These are phyloP conservation scores for Dolichotis patagonum DNA, from an alignment of 2,113 vertebrate species.

Conservation along the genomic window DNA sequence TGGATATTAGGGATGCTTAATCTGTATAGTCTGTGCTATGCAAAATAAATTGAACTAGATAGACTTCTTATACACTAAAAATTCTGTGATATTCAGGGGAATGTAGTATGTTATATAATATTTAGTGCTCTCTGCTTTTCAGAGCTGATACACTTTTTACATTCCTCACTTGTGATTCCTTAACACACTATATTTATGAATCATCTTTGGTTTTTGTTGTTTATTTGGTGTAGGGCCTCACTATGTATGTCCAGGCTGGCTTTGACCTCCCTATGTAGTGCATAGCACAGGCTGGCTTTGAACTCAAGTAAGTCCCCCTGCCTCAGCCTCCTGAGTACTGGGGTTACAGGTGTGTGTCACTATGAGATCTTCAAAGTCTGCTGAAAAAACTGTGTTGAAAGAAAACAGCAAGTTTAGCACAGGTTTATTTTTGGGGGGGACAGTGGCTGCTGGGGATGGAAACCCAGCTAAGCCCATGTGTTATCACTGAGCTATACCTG, in stretches of 20 bases:
- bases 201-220: background rate
- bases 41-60: slow-evolving; percentile 40
- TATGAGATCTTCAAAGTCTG: background rate
- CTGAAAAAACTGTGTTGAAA: slow-evolving; percentile 29
- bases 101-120: slow-evolving; percentile 25
- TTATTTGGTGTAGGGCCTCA: background rate
- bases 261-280: background rate
- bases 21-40: background rate
- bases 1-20: background rate
- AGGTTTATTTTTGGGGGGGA: background rate
- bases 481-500: background rate
- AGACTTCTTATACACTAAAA: slow-evolving; percentile 31
- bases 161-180: background rate
- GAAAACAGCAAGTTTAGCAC: background rate
- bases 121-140: slow-evolving; percentile 34
- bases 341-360: background rate
- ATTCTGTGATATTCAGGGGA: slow-evolving; percentile 13
- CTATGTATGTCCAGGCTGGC: no score
- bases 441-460: background rate
- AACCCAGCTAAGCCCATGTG: background rate
- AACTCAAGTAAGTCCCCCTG: background rate
- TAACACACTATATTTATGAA: background rate
- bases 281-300: background rate
- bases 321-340: background rate
- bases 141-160: slow-evolving; percentile 21